Base-by-base conservation (phyloP, 2,113 vertebrate genomes). In the Thymallus thymallus region DNA sequence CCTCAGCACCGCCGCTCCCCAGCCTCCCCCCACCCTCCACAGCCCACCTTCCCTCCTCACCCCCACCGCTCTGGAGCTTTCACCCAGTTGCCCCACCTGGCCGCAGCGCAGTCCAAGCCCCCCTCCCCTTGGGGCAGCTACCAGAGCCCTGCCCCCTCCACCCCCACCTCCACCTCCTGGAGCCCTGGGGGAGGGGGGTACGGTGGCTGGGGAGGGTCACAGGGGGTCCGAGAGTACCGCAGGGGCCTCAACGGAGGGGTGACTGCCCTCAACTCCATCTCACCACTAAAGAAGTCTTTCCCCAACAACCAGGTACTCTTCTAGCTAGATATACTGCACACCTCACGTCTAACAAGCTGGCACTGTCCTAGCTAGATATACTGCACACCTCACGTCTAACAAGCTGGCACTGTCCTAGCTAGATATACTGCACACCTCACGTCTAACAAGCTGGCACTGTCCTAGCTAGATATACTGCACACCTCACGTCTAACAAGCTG, bases 71-170 rank as follows among this genome's bases (percentile, higher is more conserved):
- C 94, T 77, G 96, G 96, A 92, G 94, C 96, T 79, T 99, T 99
- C 89, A 95, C 95, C 91, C 98, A 99, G 79, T 88, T 99, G 84
- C 95, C 97, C 90, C 97, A 99, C 86, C 92, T 99, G 87, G 93
- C 95, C 78, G 95, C 96, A 85, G 95, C 96, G 89, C 95, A 98
- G 77, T 98, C 91, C 92, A 99, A 99, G 85, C 95, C 96, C 60
- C 96, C 96, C 16, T 99, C 97, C 78, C 96, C 97, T 0, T 99
- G 98, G 97, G 98, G 95, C 90, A 98, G 94, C 92, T 98, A 98
- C 92, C 98, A 98, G 94, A 99, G 96, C 81, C 95, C 94, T 94
- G 96, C 98, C 51, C 97, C 94, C 55, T 97, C 98, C 48, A 98
- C 94, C 51, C 95, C 97, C 1, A 97, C 96, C 74, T 96, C 95